A percentile compares a stretch with the other conserved stretches of the same genome.
Conservation (phyloP, 1,140 invertebrate species). For the Chrysomallon squamiferum region DNA sequence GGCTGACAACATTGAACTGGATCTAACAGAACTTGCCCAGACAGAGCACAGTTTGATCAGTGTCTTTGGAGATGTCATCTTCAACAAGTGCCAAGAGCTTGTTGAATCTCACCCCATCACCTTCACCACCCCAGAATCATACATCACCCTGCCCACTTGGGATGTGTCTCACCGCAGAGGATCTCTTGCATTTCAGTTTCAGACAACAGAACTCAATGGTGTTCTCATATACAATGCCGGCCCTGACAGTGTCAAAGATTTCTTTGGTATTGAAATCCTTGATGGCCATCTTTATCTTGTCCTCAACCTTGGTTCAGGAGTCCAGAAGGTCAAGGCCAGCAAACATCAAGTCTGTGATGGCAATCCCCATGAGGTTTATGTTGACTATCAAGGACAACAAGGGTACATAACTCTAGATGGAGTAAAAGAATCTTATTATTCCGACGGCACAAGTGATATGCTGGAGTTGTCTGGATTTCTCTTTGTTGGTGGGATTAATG, state of each 20-base stretch:
- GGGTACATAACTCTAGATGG: slow-evolving; percentile 91
- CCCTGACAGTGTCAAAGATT: slow-evolving; percentile 73
- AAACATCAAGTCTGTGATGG: slow-evolving; percentile 79
- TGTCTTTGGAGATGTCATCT: slow-evolving; percentile 86
- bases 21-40: slow-evolving; percentile 86
- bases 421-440: slow-evolving; percentile 86
- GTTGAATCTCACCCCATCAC: slow-evolving; percentile 87
- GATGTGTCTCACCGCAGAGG: slow-evolving; percentile 83
- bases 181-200: slow-evolving; percentile 83
- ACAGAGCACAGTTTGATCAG: slow-evolving; percentile 84
- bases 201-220: slow-evolving; percentile 93
- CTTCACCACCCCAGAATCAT: slow-evolving; percentile 88
- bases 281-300: slow-evolving; percentile 92
- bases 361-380: slow-evolving; percentile 84
- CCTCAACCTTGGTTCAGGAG: slow-evolving; percentile 88
- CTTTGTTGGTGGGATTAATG: slow-evolving; percentile 78
- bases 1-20: slow-evolving; percentile 85
- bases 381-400: slow-evolving; percentile 72
- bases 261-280: slow-evolving; percentile 92
- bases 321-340: slow-evolving; percentile 67
- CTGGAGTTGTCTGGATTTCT: slow-evolving; percentile 85
- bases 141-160: slow-evolving; percentile 80
- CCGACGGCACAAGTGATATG: slow-evolving; percentile 70
- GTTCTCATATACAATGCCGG: slow-evolving; percentile 86
- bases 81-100: slow-evolving; percentile 82